A percentile compares a stretch with the other conserved stretches of the same genome.
Evolutionary conservation across 2,113 vertebrate species (phyloP).

Genomic region (Oreochromis aureus): DNA sequence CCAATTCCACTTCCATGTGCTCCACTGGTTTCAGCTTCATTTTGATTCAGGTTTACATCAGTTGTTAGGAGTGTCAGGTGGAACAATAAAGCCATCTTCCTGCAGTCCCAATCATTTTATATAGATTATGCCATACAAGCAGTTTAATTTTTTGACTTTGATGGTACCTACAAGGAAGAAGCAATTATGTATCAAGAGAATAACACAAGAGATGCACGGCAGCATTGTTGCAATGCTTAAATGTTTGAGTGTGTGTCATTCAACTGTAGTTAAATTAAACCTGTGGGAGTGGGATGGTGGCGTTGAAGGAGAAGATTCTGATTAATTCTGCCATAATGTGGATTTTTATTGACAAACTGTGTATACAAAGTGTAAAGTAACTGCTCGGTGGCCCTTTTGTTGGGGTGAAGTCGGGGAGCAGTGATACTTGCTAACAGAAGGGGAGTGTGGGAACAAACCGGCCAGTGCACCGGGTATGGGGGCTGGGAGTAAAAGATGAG

Average conservation of each 20-base stretch:
- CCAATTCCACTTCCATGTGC: not conserved
- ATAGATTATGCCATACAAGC: not conserved
- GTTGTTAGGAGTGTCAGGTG: not conserved
- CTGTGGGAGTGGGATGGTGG: not conserved
- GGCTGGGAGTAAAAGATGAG: constrained; percentile 51
- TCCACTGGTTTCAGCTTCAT: not conserved
- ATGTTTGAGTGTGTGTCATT: not conserved
- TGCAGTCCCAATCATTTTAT: not conserved
- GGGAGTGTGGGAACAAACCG: constrained; percentile 61
- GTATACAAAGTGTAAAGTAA: constrained; percentile 45
- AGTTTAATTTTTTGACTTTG: not conserved
- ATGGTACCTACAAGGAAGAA: not conserved
- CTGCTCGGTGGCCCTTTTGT: constrained; percentile 47
- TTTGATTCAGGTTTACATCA: not conserved
- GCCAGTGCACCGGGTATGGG: constrained; percentile 22
- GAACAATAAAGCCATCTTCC: not conserved
- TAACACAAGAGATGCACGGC: not conserved
- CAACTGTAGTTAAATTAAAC: not conserved
- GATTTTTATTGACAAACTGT: not conserved
- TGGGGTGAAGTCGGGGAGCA: constrained; percentile 39
- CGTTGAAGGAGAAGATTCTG: not conserved
- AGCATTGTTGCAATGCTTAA: not conserved
- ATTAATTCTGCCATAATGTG: not conserved
- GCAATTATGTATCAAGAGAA: not conserved
- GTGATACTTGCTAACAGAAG: constrained; percentile 38